A percentile compares a stretch with the other conserved stretches of the same genome.
These are phyloP conservation scores for Odontesthes bonariensis DNA, from an alignment of 2,113 vertebrate genomes.

Conservation along the genomic window DNA sequence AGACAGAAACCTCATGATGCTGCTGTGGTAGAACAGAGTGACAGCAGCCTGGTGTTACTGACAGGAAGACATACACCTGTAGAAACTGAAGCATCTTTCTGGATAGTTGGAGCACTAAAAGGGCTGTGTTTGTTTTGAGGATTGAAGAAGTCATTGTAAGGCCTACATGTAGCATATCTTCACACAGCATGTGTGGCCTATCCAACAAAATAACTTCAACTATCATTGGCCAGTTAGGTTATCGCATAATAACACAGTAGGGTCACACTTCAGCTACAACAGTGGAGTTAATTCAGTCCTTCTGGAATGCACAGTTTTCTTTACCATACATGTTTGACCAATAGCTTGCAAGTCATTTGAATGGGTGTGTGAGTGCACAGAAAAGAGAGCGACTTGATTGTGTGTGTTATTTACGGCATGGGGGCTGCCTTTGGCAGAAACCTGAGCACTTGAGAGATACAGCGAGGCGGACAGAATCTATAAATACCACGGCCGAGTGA, in stretches of 20 bases:
- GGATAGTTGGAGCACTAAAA: background rate
- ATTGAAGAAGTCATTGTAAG: no score
- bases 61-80: background rate
- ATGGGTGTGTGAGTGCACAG: constrained; percentile 3
- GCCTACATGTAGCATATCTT: no score
- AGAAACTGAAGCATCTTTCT: background rate
- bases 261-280: constrained; percentile 14
- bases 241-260: background rate
- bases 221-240: constrained; percentile 1
- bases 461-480: constrained; percentile 71
- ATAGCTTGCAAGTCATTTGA: constrained; percentile 23
- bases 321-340: constrained; percentile 14
- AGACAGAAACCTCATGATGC: constrained; percentile 14
- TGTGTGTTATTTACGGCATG: constrained; percentile 52
- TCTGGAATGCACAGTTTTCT: background rate
- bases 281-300: constrained; percentile 12
- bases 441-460: constrained; percentile 65
- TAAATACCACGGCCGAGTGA: constrained; percentile 73
- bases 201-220: background rate
- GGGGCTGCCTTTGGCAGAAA: constrained; percentile 57
- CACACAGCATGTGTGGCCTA: background rate
- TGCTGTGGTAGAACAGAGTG: background rate
- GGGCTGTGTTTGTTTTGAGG: no score
- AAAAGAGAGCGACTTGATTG: constrained; percentile 1
- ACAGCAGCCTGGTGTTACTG: background rate